Evolutionary conservation across 2,888 invertebrate genomes (phyloP), one percentile per base, ranked within the genome.

Genomic region (Thelaira solivaga): DNA sequence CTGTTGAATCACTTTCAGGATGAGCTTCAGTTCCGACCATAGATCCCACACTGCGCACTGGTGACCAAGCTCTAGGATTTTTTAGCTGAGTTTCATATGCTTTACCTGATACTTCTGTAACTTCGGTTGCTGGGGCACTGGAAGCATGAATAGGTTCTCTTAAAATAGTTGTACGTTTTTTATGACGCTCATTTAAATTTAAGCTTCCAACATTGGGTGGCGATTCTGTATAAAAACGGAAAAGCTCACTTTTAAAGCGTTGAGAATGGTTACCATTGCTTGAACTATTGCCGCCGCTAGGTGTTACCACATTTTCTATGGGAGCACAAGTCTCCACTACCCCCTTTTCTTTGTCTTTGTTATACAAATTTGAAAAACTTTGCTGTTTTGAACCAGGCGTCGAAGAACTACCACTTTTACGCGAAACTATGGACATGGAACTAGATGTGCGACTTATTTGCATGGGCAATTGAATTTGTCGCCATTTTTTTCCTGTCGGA

Each of bases 401-500:
- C 2, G 89, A 88, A 24, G 88, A 85, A 78, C 86, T 87, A 13
- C 88, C 88, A 59, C 89, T 89, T 77, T 85, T 85, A 22, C 89
- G 87, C 36, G 91, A 91, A 76, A 92, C 92, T 74, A 94, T 90
- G 86, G 95, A 95, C 59, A 94, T 93, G 81, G 92, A 93, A 87
- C 95, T 95, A 81, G 95, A 95, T 53, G 95, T 94, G 81, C 96
- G 91, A 87, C 95, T 95, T 47, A 95, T 90, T 89, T 96, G 95
- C 89, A 95, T 92, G 51, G 95, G 94, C 22, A 94, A 94, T 85
- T 94, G 94, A 18, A 96, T 90, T 81, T 92, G 91, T 80, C 93
- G 92, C 97, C 97, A 97, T 82, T 95, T 93, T 87, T 96, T 96
- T 0, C 97, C 97, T 16, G 96, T 95, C 80, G 94, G 90, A 89